Percentiles rank a stretch among this genome's conserved stretches.
phyloP scores from a whole-genome alignment of 2,888 invertebrate genomes.

The Hetaerina titia region DNA sequence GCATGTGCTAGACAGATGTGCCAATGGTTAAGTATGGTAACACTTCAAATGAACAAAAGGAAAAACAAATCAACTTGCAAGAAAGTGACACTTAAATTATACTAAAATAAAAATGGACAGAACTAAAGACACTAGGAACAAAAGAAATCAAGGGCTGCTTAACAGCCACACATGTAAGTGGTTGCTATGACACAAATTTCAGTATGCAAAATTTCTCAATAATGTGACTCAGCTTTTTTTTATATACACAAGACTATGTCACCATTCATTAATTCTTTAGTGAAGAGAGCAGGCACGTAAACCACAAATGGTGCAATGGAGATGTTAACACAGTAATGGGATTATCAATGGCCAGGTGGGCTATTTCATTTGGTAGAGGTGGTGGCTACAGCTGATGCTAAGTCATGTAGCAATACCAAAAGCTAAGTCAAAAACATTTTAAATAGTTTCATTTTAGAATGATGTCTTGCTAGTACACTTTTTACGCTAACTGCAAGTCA shows the following conservation, averaged over 20 bases:
- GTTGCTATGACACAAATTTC: background rate
- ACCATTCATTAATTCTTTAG: constrained; percentile 27
- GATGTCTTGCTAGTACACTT: no score
- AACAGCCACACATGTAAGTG: background rate
- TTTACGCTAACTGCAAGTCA: no score
- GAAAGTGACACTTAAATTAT: background rate
- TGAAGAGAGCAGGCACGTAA: constrained; percentile 40
- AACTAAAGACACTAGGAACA: background rate
- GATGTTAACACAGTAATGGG: constrained; percentile 44
- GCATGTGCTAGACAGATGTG: background rate
- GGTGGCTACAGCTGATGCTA: constrained; percentile 9
- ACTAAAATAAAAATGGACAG: background rate
- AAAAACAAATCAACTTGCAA: background rate
- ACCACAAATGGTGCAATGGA: constrained; percentile 54
- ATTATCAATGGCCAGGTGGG: constrained; percentile 12
- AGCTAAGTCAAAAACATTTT: background rate
- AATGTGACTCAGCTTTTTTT: background rate
- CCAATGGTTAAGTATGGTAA: background rate
- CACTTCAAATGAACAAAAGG: background rate
- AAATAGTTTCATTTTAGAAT: no score
- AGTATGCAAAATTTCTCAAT: background rate
- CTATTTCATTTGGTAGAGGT: background rate
- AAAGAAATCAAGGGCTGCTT: background rate
- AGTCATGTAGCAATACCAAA: background rate
- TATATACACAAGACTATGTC: background rate